phyloP scores from a whole-genome alignment of 2,113 vertebrate species.

The Procavia capensis region DNA sequence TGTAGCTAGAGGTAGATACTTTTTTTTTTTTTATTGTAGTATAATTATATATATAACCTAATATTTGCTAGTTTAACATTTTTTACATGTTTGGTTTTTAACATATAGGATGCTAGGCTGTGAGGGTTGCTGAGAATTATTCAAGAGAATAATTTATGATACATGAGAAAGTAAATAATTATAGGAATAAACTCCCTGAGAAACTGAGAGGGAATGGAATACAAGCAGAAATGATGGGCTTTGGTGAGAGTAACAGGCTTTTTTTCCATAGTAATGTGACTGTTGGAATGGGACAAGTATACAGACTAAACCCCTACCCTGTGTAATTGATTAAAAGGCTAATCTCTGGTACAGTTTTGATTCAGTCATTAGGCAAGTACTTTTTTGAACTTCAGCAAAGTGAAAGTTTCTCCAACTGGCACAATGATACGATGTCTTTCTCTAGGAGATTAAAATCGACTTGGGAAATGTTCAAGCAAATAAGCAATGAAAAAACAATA shows the following conservation, averaged over 20 bases:
- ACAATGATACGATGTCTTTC: background rate
- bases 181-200: background rate
- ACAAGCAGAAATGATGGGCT: background rate
- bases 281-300: background rate
- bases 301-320: background rate
- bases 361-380: background rate
- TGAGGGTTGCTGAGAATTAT: background rate
- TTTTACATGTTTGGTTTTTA: background rate
- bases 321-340: background rate
- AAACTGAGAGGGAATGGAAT: background rate
- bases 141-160: background rate
- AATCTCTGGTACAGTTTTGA: background rate
- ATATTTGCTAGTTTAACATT: background rate
- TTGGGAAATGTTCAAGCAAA: background rate
- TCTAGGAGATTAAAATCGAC: background rate
- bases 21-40: background rate
- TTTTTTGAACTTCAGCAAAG: background rate
- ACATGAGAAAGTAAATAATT: background rate
- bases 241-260: background rate
- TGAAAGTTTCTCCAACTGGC: background rate
- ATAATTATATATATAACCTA: too few relatives aligned
- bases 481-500: background rate
- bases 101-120: background rate
- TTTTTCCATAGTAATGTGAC: background rate
- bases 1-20: background rate